Conservation (phyloP, 2,888 invertebrate species). For the Oxytorus armatus region DNA sequence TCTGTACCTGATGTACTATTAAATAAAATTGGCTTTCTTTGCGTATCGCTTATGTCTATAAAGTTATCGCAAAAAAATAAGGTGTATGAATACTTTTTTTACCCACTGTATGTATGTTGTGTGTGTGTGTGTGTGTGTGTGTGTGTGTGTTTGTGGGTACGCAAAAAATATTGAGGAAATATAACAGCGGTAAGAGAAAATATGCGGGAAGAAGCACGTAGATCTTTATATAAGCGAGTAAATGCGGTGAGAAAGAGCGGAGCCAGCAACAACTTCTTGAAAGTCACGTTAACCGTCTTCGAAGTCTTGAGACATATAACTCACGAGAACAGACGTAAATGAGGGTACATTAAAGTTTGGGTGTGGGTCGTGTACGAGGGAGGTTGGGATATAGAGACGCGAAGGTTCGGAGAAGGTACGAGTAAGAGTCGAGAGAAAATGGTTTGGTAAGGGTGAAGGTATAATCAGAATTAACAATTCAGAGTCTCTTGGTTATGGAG, state of each 20-base stretch:
- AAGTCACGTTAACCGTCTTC: conserved; percentile 74
- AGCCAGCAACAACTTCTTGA: conserved; percentile 70
- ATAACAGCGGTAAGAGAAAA: conserved; percentile 21
- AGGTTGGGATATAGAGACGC: conserved; percentile 53
- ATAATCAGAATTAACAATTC: conserved; percentile 80
- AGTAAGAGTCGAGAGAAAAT: conserved; percentile 48
- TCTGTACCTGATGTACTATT: too few species aligned
- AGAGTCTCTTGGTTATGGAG: conserved; percentile 67
- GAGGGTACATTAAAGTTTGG: conserved; percentile 74
- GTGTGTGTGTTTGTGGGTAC: conserved; percentile 8
- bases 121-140: conserved; percentile 4
- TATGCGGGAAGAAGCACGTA: conserved; percentile 27
- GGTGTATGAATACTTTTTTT: too few species aligned
- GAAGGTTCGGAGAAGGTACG: conserved; percentile 45
- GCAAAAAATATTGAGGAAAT: conserved; percentile 23
- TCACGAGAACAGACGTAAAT: conserved; percentile 75
- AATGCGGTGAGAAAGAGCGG: conserved; percentile 66
- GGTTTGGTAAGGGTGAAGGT: conserved; percentile 59
- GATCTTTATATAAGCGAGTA: conserved; percentile 43
- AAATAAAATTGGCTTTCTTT: too few species aligned
- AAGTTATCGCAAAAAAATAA: too few species aligned
- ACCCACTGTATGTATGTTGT: conserved; percentile 1
- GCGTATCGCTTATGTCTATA: too few species aligned
- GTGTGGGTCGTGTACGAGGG: conserved; percentile 47
- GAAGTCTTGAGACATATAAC: conserved; percentile 73